Evolutionary conservation across 1,140 invertebrate genomes (phyloP).

Genomic region (Drosophila rhopaloa): DNA sequence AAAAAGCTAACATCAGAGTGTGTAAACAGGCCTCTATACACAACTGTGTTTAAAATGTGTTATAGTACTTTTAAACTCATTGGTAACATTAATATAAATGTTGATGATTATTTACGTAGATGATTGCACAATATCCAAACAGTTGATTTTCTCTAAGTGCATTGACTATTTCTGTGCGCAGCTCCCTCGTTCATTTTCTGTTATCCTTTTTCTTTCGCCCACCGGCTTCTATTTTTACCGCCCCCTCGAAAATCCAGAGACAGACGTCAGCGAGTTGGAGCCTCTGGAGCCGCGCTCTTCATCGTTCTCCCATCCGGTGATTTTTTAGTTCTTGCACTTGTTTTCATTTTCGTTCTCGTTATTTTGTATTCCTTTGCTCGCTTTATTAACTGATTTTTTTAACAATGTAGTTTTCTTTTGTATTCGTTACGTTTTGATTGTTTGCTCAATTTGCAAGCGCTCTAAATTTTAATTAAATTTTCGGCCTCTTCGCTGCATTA

Average conservation of each 20-base stretch:
- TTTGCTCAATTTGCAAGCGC: slow-evolving; percentile 24
- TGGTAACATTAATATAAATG: too few species aligned
- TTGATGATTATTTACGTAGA: too few species aligned
- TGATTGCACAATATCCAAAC: too few species aligned
- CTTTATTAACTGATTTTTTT: slow-evolving; percentile 1
- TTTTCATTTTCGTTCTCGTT: slow-evolving; percentile 10
- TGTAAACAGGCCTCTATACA: too few species aligned
- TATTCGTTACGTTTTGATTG: slow-evolving; percentile 49
- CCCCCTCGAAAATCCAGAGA: slow-evolving; percentile 45
- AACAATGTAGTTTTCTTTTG: slow-evolving; percentile 1
- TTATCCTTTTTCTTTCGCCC: background rate
- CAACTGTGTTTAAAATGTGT: too few species aligned
- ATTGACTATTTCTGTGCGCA: background rate
- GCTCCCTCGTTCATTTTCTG: background rate
- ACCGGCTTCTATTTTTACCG: slow-evolving; percentile 6
- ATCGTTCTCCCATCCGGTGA: slow-evolving; percentile 80
- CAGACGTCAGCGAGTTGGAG: slow-evolving; percentile 46
- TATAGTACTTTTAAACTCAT: too few species aligned
- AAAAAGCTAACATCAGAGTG: too few species aligned
- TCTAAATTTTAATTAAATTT: slow-evolving; percentile 42
- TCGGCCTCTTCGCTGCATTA: slow-evolving; percentile 44
- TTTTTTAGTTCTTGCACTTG: slow-evolving; percentile 25
- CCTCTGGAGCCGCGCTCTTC: slow-evolving; percentile 78
- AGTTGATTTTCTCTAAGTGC: background rate
- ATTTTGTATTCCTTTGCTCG: background rate